Evolutionary conservation across 2,113 vertebrate species (phyloP).

Genomic region (sheep (Ovis aries)): DNA sequence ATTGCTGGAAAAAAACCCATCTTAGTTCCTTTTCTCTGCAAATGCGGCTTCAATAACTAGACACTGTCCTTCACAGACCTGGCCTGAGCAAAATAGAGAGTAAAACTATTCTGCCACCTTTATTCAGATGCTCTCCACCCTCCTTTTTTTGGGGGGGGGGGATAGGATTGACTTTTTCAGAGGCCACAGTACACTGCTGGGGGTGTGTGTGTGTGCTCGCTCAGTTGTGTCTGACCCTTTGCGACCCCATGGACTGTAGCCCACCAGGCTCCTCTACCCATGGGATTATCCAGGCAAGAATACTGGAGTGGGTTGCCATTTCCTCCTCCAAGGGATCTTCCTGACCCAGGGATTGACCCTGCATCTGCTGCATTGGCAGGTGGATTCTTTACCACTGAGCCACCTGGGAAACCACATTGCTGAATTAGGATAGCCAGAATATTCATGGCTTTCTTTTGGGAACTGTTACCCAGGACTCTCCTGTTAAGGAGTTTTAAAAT

Average conservation of each 20-base stretch:
- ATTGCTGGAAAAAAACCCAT: background rate
- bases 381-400: background rate
- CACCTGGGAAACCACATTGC: background rate
- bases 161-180: background rate
- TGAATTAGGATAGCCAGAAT: background rate
- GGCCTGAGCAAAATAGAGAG: background rate
- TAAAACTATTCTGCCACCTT: background rate
- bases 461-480: background rate
- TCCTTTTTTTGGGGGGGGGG: background rate
- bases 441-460: background rate
- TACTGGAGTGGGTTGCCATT: background rate
- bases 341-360: background rate
- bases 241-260: background rate
- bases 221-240: background rate
- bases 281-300: background rate
- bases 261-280: background rate
- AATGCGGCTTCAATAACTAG: background rate
- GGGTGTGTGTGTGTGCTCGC: background rate
- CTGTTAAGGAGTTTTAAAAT: background rate
- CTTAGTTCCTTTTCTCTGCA: conserved; percentile 6
- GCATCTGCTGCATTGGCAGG: background rate
- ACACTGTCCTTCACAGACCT: background rate
- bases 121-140: background rate
- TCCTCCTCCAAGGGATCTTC: background rate
- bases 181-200: background rate